Conservation (phyloP, 2,113 vertebrate genomes). For the Sus scrofa region T2T-Sscrofa CM000818.6:31331501-31332000, state of each 20-base stretch:
- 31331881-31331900: not conserved
- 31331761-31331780: conserved; percentile 1
- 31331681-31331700: not conserved
- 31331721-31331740: not conserved
- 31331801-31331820: not conserved
- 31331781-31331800: not conserved
- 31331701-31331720: not conserved
- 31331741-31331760: not conserved
- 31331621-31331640: not conserved
- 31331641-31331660: not conserved
- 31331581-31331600: not conserved
- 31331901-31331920: not conserved
- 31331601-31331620: not conserved
- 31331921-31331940: too few relatives aligned
- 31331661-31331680: not conserved
- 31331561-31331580: not conserved
- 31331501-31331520: not conserved
- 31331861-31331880: not conserved
- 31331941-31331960: too few relatives aligned
- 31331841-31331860: not conserved
- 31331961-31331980: too few relatives aligned
- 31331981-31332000: too few relatives aligned
- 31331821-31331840: not conserved
- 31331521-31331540: not conserved
- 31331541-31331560: not conserved